Evolutionary conservation across 2,797 vertebrate genomes (phyloP), one percentile per base, ranked within the genome.

Genomic region (Champsocephalus gunnari): DNA sequence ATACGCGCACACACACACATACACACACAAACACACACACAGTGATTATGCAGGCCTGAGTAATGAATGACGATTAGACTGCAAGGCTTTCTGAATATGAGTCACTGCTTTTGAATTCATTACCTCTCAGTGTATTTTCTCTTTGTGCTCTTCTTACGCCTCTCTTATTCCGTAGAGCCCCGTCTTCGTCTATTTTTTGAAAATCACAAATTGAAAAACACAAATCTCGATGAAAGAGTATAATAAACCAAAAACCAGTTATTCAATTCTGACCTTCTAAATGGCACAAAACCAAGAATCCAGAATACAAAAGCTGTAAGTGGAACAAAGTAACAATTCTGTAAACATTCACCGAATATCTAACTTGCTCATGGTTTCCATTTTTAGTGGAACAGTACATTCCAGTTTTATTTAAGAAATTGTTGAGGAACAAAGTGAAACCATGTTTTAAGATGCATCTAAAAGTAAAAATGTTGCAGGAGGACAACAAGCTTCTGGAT

Each of bases 1-100:
- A 24, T 41, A 38, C 53, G 41, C 17, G 10, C 50, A 61, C 58
- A 54, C 67, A 32, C 58, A 67, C 58, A 76, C 53, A 65, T 51
- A 44, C 32, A 56, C 78, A 81, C 41, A 75, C 24, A 24, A 2
- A 3, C 24, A 24, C 24, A 28, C 24, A 28, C 24, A 28, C 5
- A 51, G 44, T 66, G 38, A 71, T 76, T 67, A 59, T 71, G 24
- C 61, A 58, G 72, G 53, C 38, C 65, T 64, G 44, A 85, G 49
- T 44, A 34, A 4, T 60, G 47, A 77, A 19, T 63, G 58, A 24
- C n/a, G 38, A 73, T 81, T 34, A 73, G 14, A 53, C 59, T 57
- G 55, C 21, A n/a, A 50, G 3, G 47, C 57, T 73, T 49, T 60
- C 54, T 64, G 32, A 34, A 14, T 58, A 8, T 64, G 14, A 76